Conservation (phyloP, 2,113 vertebrate species). For the Melanerpes aurifrons region DNA sequence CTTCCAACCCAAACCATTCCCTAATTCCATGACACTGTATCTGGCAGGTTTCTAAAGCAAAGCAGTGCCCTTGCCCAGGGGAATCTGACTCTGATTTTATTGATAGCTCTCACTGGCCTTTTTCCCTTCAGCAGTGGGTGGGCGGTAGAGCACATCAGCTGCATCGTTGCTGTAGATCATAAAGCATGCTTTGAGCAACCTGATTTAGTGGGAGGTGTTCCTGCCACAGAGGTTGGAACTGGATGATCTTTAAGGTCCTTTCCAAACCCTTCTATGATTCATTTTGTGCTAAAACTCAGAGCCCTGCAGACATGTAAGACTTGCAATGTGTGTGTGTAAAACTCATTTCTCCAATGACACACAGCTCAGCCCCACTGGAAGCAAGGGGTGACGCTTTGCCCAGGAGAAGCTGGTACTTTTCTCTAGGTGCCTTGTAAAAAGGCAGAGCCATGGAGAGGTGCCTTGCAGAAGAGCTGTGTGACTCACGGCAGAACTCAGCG, state of each 20-base stretch:
- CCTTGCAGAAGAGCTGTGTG: neutral
- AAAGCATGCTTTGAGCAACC: neutral
- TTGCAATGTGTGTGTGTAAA: neutral
- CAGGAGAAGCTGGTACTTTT: neutral
- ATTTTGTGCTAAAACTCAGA: neutral
- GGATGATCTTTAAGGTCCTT: too few species aligned
- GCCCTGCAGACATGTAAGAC: neutral
- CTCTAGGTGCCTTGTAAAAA: neutral
- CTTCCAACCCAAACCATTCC: too few species aligned
- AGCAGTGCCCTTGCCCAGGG: neutral
- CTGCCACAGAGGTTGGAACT: too few species aligned
- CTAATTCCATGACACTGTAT: too few species aligned
- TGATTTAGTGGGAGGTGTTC: too few species aligned
- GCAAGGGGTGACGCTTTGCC: neutral
- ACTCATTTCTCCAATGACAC: neutral
- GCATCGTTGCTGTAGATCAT: fast-evolving
- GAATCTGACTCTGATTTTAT: neutral
- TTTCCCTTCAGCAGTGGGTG: neutral
- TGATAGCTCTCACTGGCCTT: neutral
- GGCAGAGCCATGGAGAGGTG: neutral
- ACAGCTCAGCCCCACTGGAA: fast-evolving
- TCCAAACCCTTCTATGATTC: too few species aligned
- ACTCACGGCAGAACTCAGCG: neutral
- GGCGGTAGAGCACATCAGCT: neutral
- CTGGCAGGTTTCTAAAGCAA: neutral